phyloP scores from a whole-genome alignment of 2,797 vertebrate species.

The Gadopsis marmoratus region DNA sequence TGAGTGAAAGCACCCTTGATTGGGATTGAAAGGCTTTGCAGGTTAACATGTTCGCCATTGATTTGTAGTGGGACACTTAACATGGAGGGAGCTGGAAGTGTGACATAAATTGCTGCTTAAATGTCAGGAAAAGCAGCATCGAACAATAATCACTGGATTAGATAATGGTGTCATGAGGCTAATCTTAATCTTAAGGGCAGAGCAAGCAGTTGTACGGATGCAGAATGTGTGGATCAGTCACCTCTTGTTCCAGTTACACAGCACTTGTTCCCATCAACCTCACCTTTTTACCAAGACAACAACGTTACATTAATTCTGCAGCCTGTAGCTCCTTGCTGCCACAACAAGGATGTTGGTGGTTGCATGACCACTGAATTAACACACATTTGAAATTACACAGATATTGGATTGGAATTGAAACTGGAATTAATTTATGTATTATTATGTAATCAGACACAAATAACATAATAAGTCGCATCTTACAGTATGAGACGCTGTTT shows the following conservation, averaged over 20 bases:
- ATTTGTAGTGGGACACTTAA: conserved; percentile 33
- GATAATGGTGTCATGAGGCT: conserved; percentile 3
- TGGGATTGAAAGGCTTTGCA: conserved; percentile 33
- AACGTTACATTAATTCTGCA: neutral
- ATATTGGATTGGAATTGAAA: neutral
- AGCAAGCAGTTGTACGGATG: conserved; percentile 3
- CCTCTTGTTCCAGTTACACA: neutral
- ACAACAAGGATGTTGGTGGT: neutral
- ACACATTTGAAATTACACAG: neutral
- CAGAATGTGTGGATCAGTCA: neutral
- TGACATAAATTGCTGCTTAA: conserved; percentile 45
- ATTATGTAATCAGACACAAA: neutral
- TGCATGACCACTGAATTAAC: neutral
- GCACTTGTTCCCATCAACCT: neutral
- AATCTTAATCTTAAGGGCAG: conserved; percentile 4
- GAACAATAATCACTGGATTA: conserved; percentile 33
- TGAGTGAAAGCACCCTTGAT: conserved; percentile 31
- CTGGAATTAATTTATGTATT: neutral
- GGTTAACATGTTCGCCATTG: conserved; percentile 47
- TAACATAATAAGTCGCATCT: neutral
- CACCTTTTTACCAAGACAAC: conserved; percentile 5
- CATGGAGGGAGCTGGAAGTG: conserved; percentile 17
- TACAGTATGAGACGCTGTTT: neutral
- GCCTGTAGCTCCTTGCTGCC: neutral
- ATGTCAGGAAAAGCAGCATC: conserved; percentile 39